Evolutionary conservation across 2,113 vertebrate genomes (phyloP).

Genomic region (Archocentrus centrarchus): DNA sequence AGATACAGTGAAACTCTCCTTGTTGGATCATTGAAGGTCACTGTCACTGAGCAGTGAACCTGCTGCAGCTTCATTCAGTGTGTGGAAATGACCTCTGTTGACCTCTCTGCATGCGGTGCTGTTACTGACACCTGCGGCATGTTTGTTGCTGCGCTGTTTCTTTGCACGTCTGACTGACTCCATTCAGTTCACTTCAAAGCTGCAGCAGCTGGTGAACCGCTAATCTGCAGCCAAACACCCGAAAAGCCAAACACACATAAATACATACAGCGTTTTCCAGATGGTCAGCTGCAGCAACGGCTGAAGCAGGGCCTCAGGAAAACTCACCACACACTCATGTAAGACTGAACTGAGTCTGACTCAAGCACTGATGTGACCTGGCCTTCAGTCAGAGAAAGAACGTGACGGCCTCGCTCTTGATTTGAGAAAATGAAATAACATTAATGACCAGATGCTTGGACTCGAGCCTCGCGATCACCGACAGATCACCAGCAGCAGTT

Average conservation of each 20-base stretch:
- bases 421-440: too few relatives aligned
- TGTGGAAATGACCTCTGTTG: neutral
- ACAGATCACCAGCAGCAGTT: too few relatives aligned
- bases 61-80: neutral
- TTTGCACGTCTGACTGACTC: slow-evolving; percentile 25
- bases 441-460: too few relatives aligned
- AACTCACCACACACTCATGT: neutral
- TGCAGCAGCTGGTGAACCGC: slow-evolving; percentile 21
- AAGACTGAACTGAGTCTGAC: neutral
- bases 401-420: neutral
- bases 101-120: neutral
- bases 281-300: neutral
- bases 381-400: neutral
- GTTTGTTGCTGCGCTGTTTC: neutral
- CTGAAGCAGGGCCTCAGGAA: neutral
- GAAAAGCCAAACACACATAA: neutral
- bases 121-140: neutral
- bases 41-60: neutral
- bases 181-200: slow-evolving; percentile 51
- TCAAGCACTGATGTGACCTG: neutral
- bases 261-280: neutral
- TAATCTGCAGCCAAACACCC: slow-evolving; percentile 8
- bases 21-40: neutral
- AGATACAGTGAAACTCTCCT: neutral
- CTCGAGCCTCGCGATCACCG: too few relatives aligned